Evolutionary conservation across 2,113 vertebrate genomes (phyloP).

Genomic region (Apteryx mantelli): DNA sequence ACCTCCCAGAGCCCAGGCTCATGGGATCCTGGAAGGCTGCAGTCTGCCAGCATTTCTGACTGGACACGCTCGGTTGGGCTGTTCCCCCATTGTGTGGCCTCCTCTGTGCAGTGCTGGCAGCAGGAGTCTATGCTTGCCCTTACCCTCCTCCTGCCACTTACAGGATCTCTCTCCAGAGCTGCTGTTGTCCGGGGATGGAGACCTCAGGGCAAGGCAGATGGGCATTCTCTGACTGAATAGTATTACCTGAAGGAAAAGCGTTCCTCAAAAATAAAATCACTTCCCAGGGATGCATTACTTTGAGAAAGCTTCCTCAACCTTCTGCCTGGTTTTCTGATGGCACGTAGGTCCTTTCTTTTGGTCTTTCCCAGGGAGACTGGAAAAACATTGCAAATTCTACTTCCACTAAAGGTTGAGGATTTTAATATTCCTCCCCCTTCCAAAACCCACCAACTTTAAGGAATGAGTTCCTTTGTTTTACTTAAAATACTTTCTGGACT

Average conservation of each 20-base stretch:
- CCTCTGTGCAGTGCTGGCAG: rapidly evolving
- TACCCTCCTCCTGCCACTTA: not conserved
- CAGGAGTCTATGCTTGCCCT: not conserved
- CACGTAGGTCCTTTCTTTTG: not conserved
- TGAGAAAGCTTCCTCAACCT: not conserved
- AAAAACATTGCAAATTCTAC: not conserved
- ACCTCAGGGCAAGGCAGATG: not conserved
- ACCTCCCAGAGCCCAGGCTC: not conserved
- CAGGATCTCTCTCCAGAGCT: not conserved
- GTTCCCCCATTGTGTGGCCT: not conserved
- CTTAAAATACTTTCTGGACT: not conserved
- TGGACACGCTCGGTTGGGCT: not conserved
- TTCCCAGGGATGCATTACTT: not conserved
- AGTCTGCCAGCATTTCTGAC: not conserved
- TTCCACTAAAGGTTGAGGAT: not conserved
- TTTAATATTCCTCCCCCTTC: not conserved
- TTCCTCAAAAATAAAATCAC: not conserved
- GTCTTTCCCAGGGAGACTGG: not conserved
- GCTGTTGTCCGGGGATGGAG: not conserved
- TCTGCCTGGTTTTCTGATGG: not conserved
- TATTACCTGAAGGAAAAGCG: not conserved
- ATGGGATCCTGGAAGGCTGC: not conserved
- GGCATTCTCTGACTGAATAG: not conserved
- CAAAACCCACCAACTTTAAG: not conserved
- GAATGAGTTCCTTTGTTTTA: not conserved